A percentile compares a stretch with the other conserved stretches of the same genome.
These are phyloP conservation scores for Macropodus opercularis DNA, from an alignment of 2,797 vertebrate species.

Conservation along the genomic window DNA sequence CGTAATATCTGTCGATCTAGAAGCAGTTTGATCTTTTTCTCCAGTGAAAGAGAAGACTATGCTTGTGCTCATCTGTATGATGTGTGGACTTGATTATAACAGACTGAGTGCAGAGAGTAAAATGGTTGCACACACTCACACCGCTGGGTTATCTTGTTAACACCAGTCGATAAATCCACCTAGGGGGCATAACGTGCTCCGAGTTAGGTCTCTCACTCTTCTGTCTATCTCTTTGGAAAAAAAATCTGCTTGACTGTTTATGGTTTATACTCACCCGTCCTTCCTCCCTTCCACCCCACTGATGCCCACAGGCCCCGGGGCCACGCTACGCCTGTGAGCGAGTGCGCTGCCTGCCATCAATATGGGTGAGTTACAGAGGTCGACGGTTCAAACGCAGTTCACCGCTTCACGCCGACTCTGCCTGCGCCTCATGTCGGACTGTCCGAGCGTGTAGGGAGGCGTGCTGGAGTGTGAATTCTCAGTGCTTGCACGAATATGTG, in stretches of 20 bases:
- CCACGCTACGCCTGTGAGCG: constrained; percentile 65
- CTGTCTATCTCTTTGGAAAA: constrained; percentile 31
- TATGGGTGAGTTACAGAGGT: constrained; percentile 85
- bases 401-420: constrained; percentile 57
- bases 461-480: constrained; percentile 28
- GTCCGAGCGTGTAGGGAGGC: too few species aligned
- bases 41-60: too few species aligned
- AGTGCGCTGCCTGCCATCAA: constrained; percentile 74
- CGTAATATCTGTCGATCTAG: too few species aligned
- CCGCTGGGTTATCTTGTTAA: neutral
- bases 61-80: too few species aligned
- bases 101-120: neutral
- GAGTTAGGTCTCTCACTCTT: neutral
- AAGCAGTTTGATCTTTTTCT: too few species aligned
- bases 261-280: constrained; percentile 29
- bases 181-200: neutral
- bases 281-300: constrained; percentile 1
- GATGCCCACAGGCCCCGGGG: constrained; percentile 65
- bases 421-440: constrained; percentile 54
- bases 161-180: constrained; percentile 1
- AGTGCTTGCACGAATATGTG: constrained; percentile 7
- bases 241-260: constrained; percentile 44
- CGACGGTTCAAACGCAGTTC: constrained; percentile 82
- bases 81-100: neutral
- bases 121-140: too few species aligned